phyloP scores from a whole-genome alignment of 2,797 vertebrate genomes.

The Eulemur albifrons region DNA sequence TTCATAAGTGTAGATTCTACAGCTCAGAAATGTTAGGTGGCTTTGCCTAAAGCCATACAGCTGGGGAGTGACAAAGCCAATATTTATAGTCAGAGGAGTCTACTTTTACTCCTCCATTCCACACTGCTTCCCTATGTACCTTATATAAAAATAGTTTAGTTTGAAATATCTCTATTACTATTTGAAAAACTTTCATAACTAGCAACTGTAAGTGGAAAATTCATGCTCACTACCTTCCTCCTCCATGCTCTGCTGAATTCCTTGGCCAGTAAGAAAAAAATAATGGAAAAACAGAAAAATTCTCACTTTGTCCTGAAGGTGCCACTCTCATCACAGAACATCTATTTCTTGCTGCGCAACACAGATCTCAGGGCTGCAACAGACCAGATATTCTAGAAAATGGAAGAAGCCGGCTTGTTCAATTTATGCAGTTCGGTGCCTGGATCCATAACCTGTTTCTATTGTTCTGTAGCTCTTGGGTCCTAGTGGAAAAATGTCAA shows the following conservation, averaged over 20 bases:
- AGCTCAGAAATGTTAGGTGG: background rate
- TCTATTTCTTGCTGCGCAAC: background rate
- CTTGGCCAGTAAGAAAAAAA: background rate
- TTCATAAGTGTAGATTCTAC: background rate
- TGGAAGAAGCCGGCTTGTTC: background rate
- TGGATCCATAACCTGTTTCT: background rate
- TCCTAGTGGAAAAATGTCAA: background rate
- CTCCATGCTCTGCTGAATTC: background rate
- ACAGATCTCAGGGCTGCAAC: accelerated
- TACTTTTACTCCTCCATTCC: background rate
- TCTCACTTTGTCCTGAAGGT: slow-evolving; percentile 42
- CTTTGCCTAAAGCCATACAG: background rate
- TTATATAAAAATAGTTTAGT: background rate
- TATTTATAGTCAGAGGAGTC: background rate
- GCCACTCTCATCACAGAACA: background rate
- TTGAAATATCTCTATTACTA: background rate
- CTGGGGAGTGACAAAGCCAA: background rate
- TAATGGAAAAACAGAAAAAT: background rate
- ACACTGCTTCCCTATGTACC: background rate
- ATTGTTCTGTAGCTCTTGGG: background rate
- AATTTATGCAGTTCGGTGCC: background rate
- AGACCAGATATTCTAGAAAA: background rate
- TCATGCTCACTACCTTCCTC: background rate
- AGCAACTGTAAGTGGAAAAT: background rate
- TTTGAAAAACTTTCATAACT: background rate